phyloP scores from a whole-genome alignment of 2,888 invertebrate genomes.

The Agriopis leucophaearia region DNA sequence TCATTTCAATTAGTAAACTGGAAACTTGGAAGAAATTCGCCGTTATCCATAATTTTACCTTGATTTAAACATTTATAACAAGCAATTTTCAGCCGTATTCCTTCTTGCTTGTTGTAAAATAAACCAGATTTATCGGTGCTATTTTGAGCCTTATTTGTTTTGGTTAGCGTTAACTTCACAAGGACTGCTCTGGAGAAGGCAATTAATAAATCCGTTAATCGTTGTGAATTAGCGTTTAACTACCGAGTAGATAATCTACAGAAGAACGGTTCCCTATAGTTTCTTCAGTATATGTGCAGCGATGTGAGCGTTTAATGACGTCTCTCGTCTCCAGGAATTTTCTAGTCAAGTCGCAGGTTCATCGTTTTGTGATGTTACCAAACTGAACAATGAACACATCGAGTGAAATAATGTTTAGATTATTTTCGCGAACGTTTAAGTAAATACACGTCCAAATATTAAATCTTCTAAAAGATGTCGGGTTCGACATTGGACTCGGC shows the following conservation, averaged over 20 bases:
- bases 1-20: constrained; percentile 22
- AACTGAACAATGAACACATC: neutral
- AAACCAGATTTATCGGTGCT: constrained; percentile 6
- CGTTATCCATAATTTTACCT: constrained; percentile 1
- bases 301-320: neutral
- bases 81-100: constrained; percentile 15
- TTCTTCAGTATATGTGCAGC: neutral
- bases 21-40: constrained; percentile 19
- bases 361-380: neutral
- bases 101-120: constrained; percentile 13
- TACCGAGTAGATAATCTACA: neutral
- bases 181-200: constrained; percentile 33
- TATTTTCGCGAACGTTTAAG: too few species aligned
- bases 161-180: constrained; percentile 23
- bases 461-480: too few species aligned
- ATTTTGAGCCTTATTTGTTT: constrained; percentile 25
- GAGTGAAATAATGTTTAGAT: too few species aligned
- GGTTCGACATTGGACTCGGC: too few species aligned
- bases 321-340: too few species aligned
- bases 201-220: constrained; percentile 44
- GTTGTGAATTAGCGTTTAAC: constrained; percentile 19
- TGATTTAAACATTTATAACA: constrained; percentile 1
- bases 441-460: too few species aligned
- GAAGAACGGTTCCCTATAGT: neutral
- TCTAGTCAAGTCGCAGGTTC: too few species aligned